Evolutionary conservation across 2,797 vertebrate genomes (phyloP).

Genomic region (Tapera naevia): DNA sequence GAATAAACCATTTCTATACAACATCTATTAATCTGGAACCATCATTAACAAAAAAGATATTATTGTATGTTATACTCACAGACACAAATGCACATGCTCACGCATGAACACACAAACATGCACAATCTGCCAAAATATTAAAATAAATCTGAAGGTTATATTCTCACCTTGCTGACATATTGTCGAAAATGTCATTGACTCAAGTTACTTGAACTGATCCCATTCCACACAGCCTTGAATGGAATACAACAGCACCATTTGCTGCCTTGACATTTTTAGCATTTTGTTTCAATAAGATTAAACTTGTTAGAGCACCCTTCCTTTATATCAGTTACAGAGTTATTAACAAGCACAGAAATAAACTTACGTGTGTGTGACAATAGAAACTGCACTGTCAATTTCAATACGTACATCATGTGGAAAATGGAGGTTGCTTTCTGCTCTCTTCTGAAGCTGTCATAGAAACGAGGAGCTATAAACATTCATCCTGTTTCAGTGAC

Average conservation of each 20-base stretch:
- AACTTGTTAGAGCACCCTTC: neutral
- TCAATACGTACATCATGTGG: neutral
- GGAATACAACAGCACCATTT: neutral
- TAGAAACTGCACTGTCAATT: neutral
- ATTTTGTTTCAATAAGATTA: neutral
- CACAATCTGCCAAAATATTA: neutral
- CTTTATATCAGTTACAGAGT: neutral
- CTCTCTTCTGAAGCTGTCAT: neutral
- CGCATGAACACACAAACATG: too few species aligned
- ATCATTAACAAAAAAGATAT: neutral
- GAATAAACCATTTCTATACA: neutral
- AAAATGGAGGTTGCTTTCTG: neutral
- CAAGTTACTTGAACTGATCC: neutral
- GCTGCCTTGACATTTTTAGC: neutral
- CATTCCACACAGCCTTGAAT: neutral
- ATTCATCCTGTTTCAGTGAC: neutral
- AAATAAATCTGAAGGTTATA: neutral
- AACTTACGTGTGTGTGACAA: neutral
- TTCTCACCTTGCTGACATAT: neutral
- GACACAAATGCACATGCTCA: neutral
- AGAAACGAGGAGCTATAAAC: neutral
- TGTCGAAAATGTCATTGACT: neutral
- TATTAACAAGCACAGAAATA: neutral
- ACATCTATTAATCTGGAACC: neutral
- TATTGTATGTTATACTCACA: neutral